phyloP scores from a whole-genome alignment of 2,888 invertebrate species.

The Sinelater perroti region DNA sequence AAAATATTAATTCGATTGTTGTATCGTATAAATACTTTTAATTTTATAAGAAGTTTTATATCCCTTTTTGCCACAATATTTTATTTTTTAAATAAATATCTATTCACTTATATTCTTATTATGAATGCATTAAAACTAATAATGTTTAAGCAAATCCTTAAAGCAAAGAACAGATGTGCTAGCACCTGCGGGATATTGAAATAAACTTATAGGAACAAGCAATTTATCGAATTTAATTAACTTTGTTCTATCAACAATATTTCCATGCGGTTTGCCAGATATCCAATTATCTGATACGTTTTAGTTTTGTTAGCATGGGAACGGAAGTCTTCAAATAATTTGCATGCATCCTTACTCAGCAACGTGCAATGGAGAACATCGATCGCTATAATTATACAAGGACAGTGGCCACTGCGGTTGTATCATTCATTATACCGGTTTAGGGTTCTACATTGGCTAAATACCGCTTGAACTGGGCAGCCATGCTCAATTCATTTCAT shows the following conservation, averaged over 20 bases:
- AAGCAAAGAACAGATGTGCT: too few relatives aligned
- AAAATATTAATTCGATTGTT: too few relatives aligned
- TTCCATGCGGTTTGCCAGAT: conserved; percentile 13
- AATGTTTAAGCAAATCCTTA: too few relatives aligned
- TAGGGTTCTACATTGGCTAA: conserved; percentile 32
- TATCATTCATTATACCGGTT: conserved; percentile 40
- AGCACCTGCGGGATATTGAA: too few relatives aligned
- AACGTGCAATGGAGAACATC: conserved; percentile 33
- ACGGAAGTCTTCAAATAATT: conserved; percentile 19
- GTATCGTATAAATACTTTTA: too few relatives aligned
- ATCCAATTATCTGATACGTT: conserved; percentile 17
- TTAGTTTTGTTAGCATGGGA: conserved; percentile 12
- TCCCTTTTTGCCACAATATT: too few relatives aligned
- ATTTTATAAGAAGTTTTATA: too few relatives aligned
- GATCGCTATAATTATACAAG: conserved; percentile 39
- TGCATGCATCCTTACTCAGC: conserved; percentile 13
- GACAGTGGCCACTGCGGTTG: conserved; percentile 34
- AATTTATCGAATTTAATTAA: conserved; percentile 19
- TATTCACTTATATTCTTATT: too few relatives aligned
- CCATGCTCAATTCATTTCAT: conserved; percentile 41
- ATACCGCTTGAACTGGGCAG: conserved; percentile 41
- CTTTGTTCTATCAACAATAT: conserved; percentile 16
- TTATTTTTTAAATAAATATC: too few relatives aligned
- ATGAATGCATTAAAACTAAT: too few relatives aligned
- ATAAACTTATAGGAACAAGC: conserved; percentile 1